phyloP scores from a whole-genome alignment of 2,888 invertebrate genomes.

The Pharmacophagus antenor region DNA sequence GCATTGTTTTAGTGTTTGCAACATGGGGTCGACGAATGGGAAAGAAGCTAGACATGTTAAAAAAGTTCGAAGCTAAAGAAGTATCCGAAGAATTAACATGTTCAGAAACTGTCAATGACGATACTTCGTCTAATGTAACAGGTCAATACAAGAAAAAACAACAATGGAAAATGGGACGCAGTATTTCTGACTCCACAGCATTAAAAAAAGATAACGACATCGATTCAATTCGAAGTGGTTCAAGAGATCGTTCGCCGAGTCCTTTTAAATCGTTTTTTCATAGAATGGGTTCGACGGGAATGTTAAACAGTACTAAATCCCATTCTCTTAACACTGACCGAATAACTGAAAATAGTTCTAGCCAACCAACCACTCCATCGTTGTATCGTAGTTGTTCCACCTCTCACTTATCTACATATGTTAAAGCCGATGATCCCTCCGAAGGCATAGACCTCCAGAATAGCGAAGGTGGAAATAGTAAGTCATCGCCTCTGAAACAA shows the following conservation, averaged over 20 bases:
- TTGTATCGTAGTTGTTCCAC: slow-evolving; percentile 89
- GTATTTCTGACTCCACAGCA: slow-evolving; percentile 72
- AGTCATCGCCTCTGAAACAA: slow-evolving; percentile 56
- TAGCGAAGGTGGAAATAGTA: slow-evolving; percentile 55
- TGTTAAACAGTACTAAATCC: slow-evolving; percentile 83
- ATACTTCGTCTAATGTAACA: slow-evolving; percentile 55
- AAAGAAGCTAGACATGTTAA: slow-evolving; percentile 87
- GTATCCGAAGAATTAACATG: slow-evolving; percentile 58
- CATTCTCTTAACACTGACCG: slow-evolving; percentile 67
- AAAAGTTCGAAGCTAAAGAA: slow-evolving; percentile 84
- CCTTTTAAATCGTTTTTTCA: slow-evolving; percentile 87
- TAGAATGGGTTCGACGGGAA: slow-evolving; percentile 88
- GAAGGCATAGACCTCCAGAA: slow-evolving; percentile 86
- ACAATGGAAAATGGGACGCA: slow-evolving; percentile 81
- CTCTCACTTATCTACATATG: slow-evolving; percentile 87
- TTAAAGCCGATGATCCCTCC: slow-evolving; percentile 90
- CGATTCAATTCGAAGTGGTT: slow-evolving; percentile 72
- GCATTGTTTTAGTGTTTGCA: slow-evolving; percentile 62
- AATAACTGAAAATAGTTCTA: slow-evolving; percentile 58
- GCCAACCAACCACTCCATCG: slow-evolving; percentile 65
- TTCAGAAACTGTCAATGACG: slow-evolving; percentile 52
- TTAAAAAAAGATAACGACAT: slow-evolving; percentile 70
- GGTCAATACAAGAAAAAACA: slow-evolving; percentile 79
- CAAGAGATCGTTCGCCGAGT: slow-evolving; percentile 82
- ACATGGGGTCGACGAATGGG: slow-evolving; percentile 91